Base-by-base conservation (phyloP, 1,140 invertebrate species). In the Trichonephila clavata region DNA sequence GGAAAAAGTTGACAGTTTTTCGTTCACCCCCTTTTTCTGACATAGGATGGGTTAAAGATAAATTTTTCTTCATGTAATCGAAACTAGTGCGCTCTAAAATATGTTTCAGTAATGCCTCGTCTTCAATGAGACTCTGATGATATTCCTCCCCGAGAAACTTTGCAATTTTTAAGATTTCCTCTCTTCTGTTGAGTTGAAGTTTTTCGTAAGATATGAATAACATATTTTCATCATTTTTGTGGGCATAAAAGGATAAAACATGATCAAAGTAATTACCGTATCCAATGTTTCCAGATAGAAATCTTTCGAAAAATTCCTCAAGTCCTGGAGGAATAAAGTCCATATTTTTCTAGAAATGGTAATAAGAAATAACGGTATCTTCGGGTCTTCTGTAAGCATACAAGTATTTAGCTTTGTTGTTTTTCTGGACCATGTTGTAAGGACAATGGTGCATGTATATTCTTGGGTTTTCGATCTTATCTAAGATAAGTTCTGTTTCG, bases 71-170 rank as follows among this genome's bases (percentile, higher is more conserved):
- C 92, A 93, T 89, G n/a, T 93, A 50, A 24, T 80, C 57, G 50
- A 93, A 89, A 20, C 39, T 83, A 13, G 86, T 93, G 0, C 61
- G 24, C 18, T 80, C 57, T 18, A 93, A 20, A 60, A 93, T 50
- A 24, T 32, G 89, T 7, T 89, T 59, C 80, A 93, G 27, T 18
- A 81, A 13, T 0, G 59, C 50, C 5, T 77, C 50, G 43, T 93
- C 39, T 39, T 65, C 60, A 18, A 16, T 3, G 10, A 93, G 21
- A 21, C 13, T 50, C 63, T 93, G 32, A 24, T 63, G 57, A 24
- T 88, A 93, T 87, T 90, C 93, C 68, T 92, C 95, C 93, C 95
- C 96, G 61, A 97, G 93, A 94, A 97, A 97, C 3, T 87, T 94
- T 7, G 88, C 93, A 18, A 94, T 27, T 39, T 71, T 86, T 50